Percentiles rank a stretch among this genome's conserved stretches.
Evolutionary conservation across 23 tunicate species (phyloP).

Genomic region (Corella eumyota): DNA sequence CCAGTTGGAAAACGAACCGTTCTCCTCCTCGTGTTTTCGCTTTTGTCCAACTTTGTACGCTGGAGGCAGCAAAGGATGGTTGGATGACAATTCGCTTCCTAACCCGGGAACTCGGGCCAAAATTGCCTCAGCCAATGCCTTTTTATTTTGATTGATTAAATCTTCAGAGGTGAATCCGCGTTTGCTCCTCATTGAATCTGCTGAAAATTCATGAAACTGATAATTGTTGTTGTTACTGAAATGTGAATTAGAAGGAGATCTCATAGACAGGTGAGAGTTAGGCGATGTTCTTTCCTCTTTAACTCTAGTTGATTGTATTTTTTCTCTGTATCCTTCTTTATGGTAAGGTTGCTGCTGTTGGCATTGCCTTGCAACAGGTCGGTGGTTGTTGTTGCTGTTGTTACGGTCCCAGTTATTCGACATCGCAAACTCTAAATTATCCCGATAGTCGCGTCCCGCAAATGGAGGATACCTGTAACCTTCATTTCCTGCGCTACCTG

Average conservation of each 20-base stretch:
- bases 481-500: too few species aligned
- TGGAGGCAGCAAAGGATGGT: not conserved
- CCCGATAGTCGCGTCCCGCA: too few species aligned
- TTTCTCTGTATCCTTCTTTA: not conserved
- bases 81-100: not conserved
- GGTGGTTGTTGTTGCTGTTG: slow-evolving; percentile 51
- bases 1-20: not conserved
- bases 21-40: slow-evolving; percentile 11
- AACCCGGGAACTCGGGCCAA: slow-evolving; percentile 25
- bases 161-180: slow-evolving; percentile 18
- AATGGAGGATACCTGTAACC: too few species aligned
- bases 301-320: too few species aligned
- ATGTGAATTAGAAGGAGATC: not conserved
- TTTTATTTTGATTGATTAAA: slow-evolving; percentile 49
- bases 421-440: too few species aligned
- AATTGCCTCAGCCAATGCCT: slow-evolving; percentile 53
- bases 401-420: slow-evolving; percentile 37
- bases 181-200: too few species aligned
- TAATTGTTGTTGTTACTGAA: not conserved
- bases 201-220: not conserved
- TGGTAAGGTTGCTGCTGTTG: slow-evolving; percentile 11
- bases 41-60: slow-evolving; percentile 8
- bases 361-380: slow-evolving; percentile 3
- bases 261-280: slow-evolving; percentile 1
- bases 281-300: slow-evolving; percentile 4